phyloP scores from a whole-genome alignment of 2,113 vertebrate species.

The Pluvialis apricaria region DNA sequence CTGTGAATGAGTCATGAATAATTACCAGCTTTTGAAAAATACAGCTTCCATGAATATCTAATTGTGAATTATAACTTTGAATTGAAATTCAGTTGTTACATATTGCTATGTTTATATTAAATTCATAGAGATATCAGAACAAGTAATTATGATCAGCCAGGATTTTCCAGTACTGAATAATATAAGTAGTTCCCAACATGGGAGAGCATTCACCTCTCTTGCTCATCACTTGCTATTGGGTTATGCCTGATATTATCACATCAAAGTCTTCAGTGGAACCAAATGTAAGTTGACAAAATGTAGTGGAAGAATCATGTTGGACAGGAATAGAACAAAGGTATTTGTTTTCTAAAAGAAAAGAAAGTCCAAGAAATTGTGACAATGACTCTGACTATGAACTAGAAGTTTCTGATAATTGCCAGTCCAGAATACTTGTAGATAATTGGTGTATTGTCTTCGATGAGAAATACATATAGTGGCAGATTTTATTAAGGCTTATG shows the following conservation, averaged over 20 bases:
- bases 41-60: not conserved
- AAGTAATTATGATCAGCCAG: not conserved
- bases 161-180: not conserved
- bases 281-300: not conserved
- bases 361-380: not conserved
- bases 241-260: not conserved
- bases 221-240: not conserved
- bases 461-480: not conserved
- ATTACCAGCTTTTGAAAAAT: constrained; percentile 21
- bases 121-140: constrained; percentile 21
- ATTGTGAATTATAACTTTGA: not conserved
- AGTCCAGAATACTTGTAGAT: not conserved
- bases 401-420: not conserved
- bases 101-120: constrained; percentile 20
- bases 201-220: not conserved
- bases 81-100: not conserved
- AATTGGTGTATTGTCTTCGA: not conserved
- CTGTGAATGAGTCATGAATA: not conserved
- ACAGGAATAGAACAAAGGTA: not conserved
- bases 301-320: not conserved
- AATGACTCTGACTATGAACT: not conserved
- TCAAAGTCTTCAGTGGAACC: not conserved
- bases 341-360: not conserved
- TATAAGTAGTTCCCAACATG: not conserved
- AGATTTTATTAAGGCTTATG: not conserved